phyloP scores from a whole-genome alignment of 2,888 invertebrate genomes.

The Dimorphilus gyrociliatus region DNA sequence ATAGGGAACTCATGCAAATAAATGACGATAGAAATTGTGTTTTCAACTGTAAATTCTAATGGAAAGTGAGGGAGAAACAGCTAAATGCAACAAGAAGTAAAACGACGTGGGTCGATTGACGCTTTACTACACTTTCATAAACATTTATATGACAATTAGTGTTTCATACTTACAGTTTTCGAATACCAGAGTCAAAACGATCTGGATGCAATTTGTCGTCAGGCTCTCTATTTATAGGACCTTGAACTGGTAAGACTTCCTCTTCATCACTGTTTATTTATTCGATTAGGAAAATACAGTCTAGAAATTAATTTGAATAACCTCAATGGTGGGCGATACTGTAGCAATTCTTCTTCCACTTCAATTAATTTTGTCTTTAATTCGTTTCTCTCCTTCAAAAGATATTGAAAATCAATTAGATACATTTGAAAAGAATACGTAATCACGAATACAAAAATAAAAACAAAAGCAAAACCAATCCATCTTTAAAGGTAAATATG shows the following conservation, averaged over 20 bases:
- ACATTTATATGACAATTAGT: not conserved
- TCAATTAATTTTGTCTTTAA: slow-evolving; percentile 76
- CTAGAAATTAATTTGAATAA: not conserved
- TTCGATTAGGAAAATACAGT: not conserved
- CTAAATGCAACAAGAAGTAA: too few species aligned
- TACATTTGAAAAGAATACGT: too few species aligned
- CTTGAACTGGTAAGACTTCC: slow-evolving; percentile 87
- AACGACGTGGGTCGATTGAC: too few species aligned
- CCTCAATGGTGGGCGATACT: slow-evolving; percentile 47
- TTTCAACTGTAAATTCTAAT: too few species aligned
- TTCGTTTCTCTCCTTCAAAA: slow-evolving; percentile 88
- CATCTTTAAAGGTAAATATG: too few species aligned
- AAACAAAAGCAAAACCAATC: too few species aligned
- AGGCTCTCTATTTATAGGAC: slow-evolving; percentile 86
- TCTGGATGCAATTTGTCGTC: slow-evolving; percentile 77
- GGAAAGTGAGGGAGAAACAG: too few species aligned
- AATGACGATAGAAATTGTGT: too few species aligned
- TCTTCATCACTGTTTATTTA: slow-evolving; percentile 6
- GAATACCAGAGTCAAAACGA: slow-evolving; percentile 47
- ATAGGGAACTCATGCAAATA: too few species aligned
- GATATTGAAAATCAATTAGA: too few species aligned
- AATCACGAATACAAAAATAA: too few species aligned
- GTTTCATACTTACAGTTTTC: slow-evolving; percentile 33
- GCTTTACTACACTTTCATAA: too few species aligned
- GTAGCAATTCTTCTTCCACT: slow-evolving; percentile 75